These are phyloP conservation scores for Thryonomys swinderianus DNA, from an alignment of 2,113 vertebrate species.

Conservation along the genomic window DNA sequence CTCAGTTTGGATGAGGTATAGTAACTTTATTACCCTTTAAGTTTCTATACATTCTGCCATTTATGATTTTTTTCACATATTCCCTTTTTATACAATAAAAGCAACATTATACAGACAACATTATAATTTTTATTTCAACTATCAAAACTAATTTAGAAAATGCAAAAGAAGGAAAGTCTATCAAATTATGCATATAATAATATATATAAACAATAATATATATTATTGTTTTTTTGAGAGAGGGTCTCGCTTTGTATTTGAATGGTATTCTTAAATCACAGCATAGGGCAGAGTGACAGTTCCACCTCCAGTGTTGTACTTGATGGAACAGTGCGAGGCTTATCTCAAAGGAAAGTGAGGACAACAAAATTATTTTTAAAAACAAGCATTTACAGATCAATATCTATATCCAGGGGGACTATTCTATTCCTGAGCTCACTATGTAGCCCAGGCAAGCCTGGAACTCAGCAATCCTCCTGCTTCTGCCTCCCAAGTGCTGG, in stretches of 20 bases:
- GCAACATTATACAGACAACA: not conserved
- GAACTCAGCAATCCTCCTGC: no score
- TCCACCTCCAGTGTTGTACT: not conserved
- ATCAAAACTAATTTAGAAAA: constrained; percentile 46
- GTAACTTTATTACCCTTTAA: not conserved
- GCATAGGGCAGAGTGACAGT: not conserved
- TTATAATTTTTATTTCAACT: constrained; percentile 44
- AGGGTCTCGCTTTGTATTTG: no score
- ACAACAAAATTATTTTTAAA: constrained; percentile 1
- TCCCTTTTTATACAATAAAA: not conserved
- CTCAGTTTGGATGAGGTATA: not conserved
- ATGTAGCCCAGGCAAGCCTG: no score
- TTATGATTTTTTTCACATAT: constrained; percentile 20
- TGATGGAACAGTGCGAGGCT: not conserved
- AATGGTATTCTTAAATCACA: not conserved
- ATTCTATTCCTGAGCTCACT: no score
- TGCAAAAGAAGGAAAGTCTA: not conserved
- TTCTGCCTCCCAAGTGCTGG: no score
- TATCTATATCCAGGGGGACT: not conserved
- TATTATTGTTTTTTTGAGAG: no score
- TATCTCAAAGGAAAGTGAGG: constrained; percentile 6
- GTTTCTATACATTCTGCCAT: not conserved
- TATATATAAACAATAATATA: no score
- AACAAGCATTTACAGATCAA: not conserved
- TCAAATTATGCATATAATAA: no score